A percentile compares a stretch with the other conserved stretches of the same genome.
Conservation (phyloP, 2,797 vertebrate genomes). For the Scarus forsteni region DNA sequence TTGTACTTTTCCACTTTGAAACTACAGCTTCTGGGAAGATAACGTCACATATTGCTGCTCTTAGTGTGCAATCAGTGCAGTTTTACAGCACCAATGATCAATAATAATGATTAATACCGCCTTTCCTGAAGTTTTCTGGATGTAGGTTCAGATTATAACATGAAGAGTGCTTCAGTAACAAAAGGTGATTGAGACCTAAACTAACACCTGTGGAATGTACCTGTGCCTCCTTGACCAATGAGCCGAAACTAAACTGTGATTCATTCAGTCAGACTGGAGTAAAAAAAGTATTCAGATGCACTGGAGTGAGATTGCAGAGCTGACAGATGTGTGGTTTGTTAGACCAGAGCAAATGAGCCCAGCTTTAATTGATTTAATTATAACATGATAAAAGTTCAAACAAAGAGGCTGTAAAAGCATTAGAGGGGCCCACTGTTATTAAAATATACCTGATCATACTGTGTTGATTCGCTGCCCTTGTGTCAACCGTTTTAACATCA, state of each 20-base stretch:
- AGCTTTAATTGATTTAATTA: not conserved
- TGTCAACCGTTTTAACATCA: not conserved
- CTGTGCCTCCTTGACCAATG: too few species aligned
- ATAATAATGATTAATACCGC: too few species aligned
- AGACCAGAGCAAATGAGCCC: not conserved
- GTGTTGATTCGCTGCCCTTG: not conserved
- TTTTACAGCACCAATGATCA: too few species aligned
- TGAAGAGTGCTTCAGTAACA: too few species aligned
- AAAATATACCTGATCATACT: not conserved
- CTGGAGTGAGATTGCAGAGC: not conserved
- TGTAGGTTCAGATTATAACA: too few species aligned
- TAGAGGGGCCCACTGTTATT: not conserved
- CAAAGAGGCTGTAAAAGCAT: not conserved
- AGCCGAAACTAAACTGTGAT: conserved; percentile 5
- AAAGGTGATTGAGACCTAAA: too few species aligned
- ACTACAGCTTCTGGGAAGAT: too few species aligned
- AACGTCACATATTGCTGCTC: too few species aligned
- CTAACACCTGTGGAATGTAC: too few species aligned
- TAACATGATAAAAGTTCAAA: conserved; percentile 4
- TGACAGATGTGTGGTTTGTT: not conserved
- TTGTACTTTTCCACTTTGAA: too few species aligned
- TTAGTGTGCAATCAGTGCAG: too few species aligned
- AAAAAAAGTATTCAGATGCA: conserved; percentile 10
- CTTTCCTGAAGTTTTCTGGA: too few species aligned
- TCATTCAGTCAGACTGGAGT: not conserved